A percentile compares a stretch with the other conserved stretches of the same genome.
Evolutionary conservation across 2,888 invertebrate genomes (phyloP).

Genomic region (Lymantria monacha): DNA sequence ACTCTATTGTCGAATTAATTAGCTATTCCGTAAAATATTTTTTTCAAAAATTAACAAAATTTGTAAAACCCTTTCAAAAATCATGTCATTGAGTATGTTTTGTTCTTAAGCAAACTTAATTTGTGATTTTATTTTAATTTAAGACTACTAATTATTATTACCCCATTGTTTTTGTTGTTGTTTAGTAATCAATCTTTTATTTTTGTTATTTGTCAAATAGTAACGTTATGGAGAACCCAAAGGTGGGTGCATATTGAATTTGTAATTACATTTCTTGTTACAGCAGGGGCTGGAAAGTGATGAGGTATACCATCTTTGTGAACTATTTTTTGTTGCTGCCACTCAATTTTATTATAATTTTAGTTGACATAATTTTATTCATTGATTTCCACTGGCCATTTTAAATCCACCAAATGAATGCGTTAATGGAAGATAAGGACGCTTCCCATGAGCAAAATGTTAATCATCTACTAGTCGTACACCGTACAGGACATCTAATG

Average conservation of each 20-base stretch:
- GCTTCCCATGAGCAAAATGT: constrained; percentile 74
- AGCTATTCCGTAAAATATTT: constrained; percentile 40
- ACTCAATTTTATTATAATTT: constrained; percentile 76
- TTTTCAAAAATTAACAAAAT: constrained; percentile 28
- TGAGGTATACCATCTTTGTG: constrained; percentile 88
- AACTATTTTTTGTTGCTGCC: constrained; percentile 82
- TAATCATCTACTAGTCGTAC: constrained; percentile 61
- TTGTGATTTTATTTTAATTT: constrained; percentile 44
- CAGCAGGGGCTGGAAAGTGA: constrained; percentile 97
- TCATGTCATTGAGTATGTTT: constrained; percentile 49
- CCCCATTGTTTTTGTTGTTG: constrained; percentile 33
- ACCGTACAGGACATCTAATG: constrained; percentile 56
- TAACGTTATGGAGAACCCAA: constrained; percentile 68
- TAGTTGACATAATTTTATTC: constrained; percentile 74
- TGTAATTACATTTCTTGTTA: constrained; percentile 84
- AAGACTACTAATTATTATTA: constrained; percentile 28
- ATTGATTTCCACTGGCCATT: constrained; percentile 77
- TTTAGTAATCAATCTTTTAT: constrained; percentile 40
- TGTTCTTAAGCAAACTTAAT: constrained; percentile 46
- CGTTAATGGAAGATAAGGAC: constrained; percentile 79
- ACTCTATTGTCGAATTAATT: constrained; percentile 42
- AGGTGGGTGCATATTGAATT: constrained; percentile 82
- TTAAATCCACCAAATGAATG: constrained; percentile 74
- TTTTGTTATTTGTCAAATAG: constrained; percentile 50
- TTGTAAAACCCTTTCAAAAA: constrained; percentile 28